phyloP scores from a whole-genome alignment of 2,113 vertebrate species.

The Suricata suricatta region DNA sequence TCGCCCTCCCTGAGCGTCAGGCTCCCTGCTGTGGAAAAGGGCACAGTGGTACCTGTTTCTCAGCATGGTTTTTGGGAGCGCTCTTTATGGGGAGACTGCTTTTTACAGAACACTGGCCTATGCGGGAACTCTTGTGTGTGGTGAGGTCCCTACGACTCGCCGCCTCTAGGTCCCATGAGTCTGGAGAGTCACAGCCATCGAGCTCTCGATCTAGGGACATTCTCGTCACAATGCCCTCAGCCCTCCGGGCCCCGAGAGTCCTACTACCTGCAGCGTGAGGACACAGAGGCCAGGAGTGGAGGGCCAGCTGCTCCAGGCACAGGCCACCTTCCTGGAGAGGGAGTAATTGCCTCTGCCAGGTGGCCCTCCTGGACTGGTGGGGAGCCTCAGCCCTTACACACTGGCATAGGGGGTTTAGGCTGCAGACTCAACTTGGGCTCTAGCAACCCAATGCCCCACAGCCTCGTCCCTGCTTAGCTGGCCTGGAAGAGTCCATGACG shows the following conservation, averaged over 20 bases:
- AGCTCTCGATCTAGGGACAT: not conserved
- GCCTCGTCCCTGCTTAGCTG: not conserved
- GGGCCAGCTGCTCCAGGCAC: fast-evolving
- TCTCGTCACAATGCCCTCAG: not conserved
- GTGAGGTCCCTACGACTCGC: too few species aligned
- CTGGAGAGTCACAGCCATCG: not conserved
- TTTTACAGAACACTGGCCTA: not conserved
- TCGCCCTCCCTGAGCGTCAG: fast-evolving
- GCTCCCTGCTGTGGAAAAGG: not conserved
- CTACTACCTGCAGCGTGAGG: not conserved
- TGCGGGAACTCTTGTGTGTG: not conserved
- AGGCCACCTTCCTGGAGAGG: not conserved
- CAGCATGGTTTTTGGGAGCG: not conserved
- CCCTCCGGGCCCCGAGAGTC: not conserved
- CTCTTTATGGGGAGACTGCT: not conserved
- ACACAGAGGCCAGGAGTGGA: fast-evolving
- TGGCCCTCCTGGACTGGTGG: not conserved
- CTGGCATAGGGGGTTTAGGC: not conserved
- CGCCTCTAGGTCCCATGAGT: not conserved
- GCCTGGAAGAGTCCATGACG: not conserved
- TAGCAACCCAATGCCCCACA: not conserved
- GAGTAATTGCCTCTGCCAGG: too few species aligned
- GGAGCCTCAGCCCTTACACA: not conserved
- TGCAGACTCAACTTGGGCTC: not conserved
- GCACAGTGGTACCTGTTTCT: fast-evolving